These are phyloP conservation scores for Synanthedon tipuliformis DNA, from an alignment of 2,888 invertebrate species.

Conservation along the genomic window DNA sequence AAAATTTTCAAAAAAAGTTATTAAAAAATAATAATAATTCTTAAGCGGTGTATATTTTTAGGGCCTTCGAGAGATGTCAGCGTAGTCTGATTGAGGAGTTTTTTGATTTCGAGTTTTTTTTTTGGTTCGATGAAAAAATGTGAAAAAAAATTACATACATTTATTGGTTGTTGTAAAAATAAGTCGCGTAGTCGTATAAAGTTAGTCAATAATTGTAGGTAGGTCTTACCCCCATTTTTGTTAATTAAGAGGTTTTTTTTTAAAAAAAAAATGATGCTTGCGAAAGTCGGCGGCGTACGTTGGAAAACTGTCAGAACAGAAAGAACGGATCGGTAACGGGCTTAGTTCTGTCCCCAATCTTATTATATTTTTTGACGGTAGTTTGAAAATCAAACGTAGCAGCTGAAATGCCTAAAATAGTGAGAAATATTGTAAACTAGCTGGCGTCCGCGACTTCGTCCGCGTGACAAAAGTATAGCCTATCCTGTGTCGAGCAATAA, in stretches of 20 bases:
- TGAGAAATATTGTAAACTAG: no score
- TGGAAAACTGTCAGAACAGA: no score
- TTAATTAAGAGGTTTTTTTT: slow-evolving; percentile 32
- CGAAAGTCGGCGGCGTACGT: slow-evolving; percentile 19
- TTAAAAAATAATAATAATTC: slow-evolving; percentile 24
- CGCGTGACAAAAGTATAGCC: no score
- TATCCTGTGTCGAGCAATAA: no score
- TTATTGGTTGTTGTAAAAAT: slow-evolving; percentile 4
- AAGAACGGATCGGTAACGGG: no score
- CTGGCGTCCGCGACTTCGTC: no score
- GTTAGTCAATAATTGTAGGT: slow-evolving; percentile 17
- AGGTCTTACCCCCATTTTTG: slow-evolving; percentile 14
- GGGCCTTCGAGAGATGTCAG: background rate
- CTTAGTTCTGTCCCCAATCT: no score
- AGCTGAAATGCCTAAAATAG: no score
- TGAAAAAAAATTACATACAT: slow-evolving; percentile 7
- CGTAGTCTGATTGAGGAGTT: background rate
- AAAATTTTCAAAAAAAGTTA: slow-evolving; percentile 54
- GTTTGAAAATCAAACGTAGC: no score
- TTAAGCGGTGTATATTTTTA: slow-evolving; percentile 32
- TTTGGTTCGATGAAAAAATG: slow-evolving; percentile 8
- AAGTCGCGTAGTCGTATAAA: slow-evolving; percentile 15
- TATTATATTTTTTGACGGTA: no score
- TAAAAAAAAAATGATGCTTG: slow-evolving; percentile 33
- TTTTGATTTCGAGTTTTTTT: slow-evolving; percentile 10